Conservation (phyloP, 1,140 invertebrate genomes). For the Sipha flava region DNA sequence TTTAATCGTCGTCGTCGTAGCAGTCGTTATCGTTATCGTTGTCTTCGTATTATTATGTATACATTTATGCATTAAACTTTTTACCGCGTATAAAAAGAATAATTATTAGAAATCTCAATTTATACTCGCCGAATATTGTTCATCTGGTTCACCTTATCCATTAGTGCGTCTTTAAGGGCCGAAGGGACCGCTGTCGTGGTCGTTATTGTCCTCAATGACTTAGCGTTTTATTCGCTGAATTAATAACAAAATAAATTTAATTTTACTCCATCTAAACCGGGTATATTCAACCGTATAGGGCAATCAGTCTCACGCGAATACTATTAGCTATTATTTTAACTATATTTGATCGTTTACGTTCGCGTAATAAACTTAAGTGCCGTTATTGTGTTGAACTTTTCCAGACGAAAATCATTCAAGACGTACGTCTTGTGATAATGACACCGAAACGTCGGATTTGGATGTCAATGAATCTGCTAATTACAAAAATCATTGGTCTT, state of each 20-base stretch:
- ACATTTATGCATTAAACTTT: too few relatives aligned
- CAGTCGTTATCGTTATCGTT: background rate
- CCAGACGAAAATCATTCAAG: background rate
- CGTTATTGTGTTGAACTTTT: slow-evolving; percentile 5
- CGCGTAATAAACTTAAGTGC: background rate
- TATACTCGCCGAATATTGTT: background rate
- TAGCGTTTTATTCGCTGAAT: background rate
- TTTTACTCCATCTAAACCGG: background rate
- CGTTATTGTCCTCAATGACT: slow-evolving; percentile 30
- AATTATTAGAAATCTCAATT: background rate
- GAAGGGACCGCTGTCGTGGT: background rate
- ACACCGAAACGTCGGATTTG: slow-evolving; percentile 16
- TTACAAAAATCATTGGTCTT: background rate
- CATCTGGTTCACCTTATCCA: background rate
- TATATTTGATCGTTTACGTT: background rate
- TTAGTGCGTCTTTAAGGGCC: background rate
- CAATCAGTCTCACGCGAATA: background rate
- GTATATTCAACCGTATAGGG: background rate
- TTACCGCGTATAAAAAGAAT: background rate
- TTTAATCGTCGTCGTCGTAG: background rate
- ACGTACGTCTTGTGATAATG: background rate
- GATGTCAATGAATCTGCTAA: background rate
- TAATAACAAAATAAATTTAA: slow-evolving; percentile 10
- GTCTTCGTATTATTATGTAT: background rate
- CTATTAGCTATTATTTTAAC: too few relatives aligned